phyloP scores from a whole-genome alignment of 2,888 invertebrate genomes.

The Hedya salicella region DNA sequence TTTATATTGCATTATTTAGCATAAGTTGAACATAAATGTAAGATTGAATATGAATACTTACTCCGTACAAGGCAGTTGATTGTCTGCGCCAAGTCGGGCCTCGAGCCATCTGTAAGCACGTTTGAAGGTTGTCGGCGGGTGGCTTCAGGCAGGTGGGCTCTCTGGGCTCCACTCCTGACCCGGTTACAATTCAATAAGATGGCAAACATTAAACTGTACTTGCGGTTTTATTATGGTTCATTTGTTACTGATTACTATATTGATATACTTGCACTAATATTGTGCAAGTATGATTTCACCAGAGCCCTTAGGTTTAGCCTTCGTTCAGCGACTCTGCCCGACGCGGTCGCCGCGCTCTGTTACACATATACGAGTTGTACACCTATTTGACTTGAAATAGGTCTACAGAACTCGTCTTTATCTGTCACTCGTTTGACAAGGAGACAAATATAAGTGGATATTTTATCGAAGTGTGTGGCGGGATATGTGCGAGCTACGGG shows the following conservation, averaged over 20 bases:
- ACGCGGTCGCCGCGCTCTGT: neutral
- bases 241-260: too few relatives aligned
- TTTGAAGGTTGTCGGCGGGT: neutral
- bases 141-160: too few relatives aligned
- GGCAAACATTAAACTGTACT: too few relatives aligned
- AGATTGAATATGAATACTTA: conserved; percentile 49
- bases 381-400: neutral
- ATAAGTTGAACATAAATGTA: conserved; percentile 44
- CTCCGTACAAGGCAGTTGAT: conserved; percentile 36
- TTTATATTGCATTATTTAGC: conserved; percentile 38
- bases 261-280: too few relatives aligned
- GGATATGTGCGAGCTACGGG: conserved; percentile 63
- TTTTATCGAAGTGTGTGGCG: neutral
- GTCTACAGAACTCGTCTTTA: neutral
- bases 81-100: neutral
- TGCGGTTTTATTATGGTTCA: too few relatives aligned
- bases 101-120: neutral
- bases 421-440: neutral
- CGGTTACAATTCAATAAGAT: too few relatives aligned
- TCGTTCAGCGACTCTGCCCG: neutral
- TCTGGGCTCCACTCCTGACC: too few relatives aligned
- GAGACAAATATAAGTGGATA: neutral
- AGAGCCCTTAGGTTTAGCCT: neutral
- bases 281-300: too few relatives aligned
- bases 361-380: neutral